Evolutionary conservation across 1,140 invertebrate genomes (phyloP), one percentile per base, ranked within the genome.

Genomic region (Coelopa frigida): DNA sequence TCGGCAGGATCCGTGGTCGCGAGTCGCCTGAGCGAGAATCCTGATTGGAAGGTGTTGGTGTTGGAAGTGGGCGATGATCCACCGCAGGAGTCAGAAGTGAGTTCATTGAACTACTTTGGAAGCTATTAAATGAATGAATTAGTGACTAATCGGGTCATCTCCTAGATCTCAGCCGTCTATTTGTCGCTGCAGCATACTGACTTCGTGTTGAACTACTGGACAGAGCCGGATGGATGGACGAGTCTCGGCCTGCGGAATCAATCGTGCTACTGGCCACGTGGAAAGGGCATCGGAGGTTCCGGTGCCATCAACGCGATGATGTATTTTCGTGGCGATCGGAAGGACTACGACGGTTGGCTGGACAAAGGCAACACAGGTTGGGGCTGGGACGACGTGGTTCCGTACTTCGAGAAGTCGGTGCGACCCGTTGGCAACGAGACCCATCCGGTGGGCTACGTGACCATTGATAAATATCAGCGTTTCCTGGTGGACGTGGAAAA

Each of bases 221-320:
- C 81, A 0, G 78, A 82, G 35, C 72, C 76, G 1, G 74, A 82
- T 51, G 54, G 56, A 0, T 58, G 58, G 2, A 71, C 74, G n/a
- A 83, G 83, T 50, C 67, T 74, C 33, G 70, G 70, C 2, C 64
- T 72, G 44, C 68, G 36, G 18, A 60, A 74, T 8, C 67, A 75
- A 20, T 64, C 65, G 6, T 85, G 82, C 50, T 72, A 70, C 45
- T 85, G 82, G 82, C 75, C 80, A 0, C 77, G 79, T 45, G 85
- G 84, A 0, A 82, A 79, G 56, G 77, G 76, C 7, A 57, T 88
- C 5, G 90, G 90, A 3, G 91, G 91, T 2, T 80, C 78, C 11
- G 83, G 82, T 2, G 79, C 78, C 0, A 79, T 89, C 12, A 93
- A 93, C 69, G 87, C 80, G 3, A 89, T 93, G 86, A n/a, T 60